Percentiles rank a stretch among this genome's conserved stretches.
Conservation (phyloP, 2,797 vertebrate genomes). For the Tiaroga cobitis region DNA sequence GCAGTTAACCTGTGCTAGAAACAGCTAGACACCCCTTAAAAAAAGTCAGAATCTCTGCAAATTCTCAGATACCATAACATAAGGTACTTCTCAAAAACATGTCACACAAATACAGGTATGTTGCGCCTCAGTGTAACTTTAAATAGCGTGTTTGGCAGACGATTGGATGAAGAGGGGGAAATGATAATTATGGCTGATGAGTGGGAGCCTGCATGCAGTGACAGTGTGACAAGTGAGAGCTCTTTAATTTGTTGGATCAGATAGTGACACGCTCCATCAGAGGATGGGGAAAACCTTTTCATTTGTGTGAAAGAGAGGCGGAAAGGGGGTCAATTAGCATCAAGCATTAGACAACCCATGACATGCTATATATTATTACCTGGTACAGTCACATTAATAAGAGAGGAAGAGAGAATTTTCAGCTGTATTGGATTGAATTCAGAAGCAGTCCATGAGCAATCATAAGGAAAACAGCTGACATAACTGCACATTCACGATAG, state of each 20-base stretch:
- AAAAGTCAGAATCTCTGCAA: constrained; percentile 11
- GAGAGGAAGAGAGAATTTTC: constrained; percentile 72
- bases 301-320: constrained; percentile 78
- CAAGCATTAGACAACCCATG: constrained; percentile 81
- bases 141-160: constrained; percentile 72
- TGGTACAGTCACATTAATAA: constrained; percentile 82
- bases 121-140: constrained; percentile 53
- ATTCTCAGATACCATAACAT: constrained; percentile 32
- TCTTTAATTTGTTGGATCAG: constrained; percentile 86
- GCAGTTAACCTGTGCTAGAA: constrained; percentile 36
- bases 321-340: constrained; percentile 85
- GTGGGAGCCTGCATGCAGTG: constrained; percentile 69
- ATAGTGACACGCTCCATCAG: constrained; percentile 82
- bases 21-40: constrained; percentile 3
- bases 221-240: constrained; percentile 83
- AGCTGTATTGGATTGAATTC: constrained; percentile 71
- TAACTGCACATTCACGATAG: constrained; percentile 45
- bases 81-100: constrained; percentile 44
- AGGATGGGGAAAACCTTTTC: constrained; percentile 79
- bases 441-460: constrained; percentile 65
- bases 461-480: constrained; percentile 67
- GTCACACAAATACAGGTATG: constrained; percentile 50
- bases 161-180: constrained; percentile 67
- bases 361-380: constrained; percentile 79
- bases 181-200: constrained; percentile 84